Base-by-base conservation (phyloP, 2,113 vertebrate species). In the Siniperca knerii region DNA sequence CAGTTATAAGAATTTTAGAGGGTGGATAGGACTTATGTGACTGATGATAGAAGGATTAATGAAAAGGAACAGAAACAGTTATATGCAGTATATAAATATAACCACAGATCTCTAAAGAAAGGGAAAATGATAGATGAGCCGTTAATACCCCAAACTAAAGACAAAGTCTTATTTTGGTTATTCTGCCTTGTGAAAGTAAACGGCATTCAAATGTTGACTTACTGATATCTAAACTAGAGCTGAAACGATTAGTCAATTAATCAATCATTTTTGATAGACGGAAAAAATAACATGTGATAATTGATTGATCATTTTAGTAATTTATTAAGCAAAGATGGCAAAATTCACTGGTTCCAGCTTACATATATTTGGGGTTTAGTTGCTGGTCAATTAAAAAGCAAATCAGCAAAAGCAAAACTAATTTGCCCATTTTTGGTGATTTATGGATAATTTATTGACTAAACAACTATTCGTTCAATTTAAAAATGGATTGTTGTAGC, bases 171-270 rank as follows among this genome's bases (percentile, higher is more conserved):
- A 29, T 48, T 48, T 48, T 48, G 46, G 46, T 48, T 3, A 48
- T 67, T 64, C 48, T 79, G 55, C 33, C 20, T 50, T 60, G n/a
- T n/a, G 18, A 67, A 52, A 52, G 62, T 50, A 67, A 73, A 79
- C 20, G 33, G 29, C 9, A 13, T 50, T 29, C 3, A 29, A 46
- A 55, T 65, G 6, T 50, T 55, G n/a, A 75, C 9, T 48, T 48
- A 72, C 21, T 18, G 20, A 37, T 29, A 46, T 80, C 44, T 48
- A 57, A 77, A 77, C 37, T 50, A 35, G 8, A 65, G 23, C 20
- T 77, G 21, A 76, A 18, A 25, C 0, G 3, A 15, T 21, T 23
- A 46, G 9, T 48, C 1, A 1, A 23, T 55, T 4, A 25, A 18
- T 25, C 55, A 42, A 29, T 29, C 29, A 29, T 29, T 29, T 48